Evolutionary conservation across 2,797 vertebrate species (phyloP).

Genomic region (Poecilia gillii): DNA sequence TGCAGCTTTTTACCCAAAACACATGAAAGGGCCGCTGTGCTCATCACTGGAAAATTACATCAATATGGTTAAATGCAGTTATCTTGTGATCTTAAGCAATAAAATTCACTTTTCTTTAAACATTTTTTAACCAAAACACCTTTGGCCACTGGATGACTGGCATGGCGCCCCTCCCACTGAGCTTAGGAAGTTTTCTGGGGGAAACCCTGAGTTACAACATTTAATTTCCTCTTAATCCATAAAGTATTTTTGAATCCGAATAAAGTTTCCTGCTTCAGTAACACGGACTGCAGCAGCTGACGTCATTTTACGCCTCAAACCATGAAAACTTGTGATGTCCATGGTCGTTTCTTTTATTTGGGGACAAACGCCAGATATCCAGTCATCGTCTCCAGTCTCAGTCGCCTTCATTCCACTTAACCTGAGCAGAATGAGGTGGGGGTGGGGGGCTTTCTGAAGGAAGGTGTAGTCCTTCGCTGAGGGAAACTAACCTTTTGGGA

Average conservation of each 20-base stretch:
- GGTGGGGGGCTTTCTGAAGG: constrained; percentile 61
- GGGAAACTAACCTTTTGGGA: constrained; percentile 84
- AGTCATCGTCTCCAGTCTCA: constrained; percentile 20
- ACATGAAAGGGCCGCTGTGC: background rate
- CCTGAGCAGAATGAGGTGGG: constrained; percentile 75
- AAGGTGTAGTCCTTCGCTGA: constrained; percentile 72
- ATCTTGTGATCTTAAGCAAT: background rate
- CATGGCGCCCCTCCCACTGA: too few relatives aligned
- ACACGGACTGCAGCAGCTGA: background rate
- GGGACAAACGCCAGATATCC: background rate
- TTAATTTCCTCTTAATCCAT: too few relatives aligned
- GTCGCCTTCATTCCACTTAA: constrained; percentile 80
- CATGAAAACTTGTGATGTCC: background rate
- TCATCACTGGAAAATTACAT: background rate
- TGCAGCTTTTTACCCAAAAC: background rate
- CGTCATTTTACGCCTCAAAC: background rate
- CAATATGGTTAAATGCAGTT: background rate
- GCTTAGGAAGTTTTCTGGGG: too few relatives aligned
- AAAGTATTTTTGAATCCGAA: too few relatives aligned
- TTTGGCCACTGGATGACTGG: too few relatives aligned
- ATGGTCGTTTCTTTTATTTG: background rate
- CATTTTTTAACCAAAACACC: too few relatives aligned
- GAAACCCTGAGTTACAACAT: too few relatives aligned
- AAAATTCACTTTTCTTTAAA: background rate
- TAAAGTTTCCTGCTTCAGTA: background rate